Evolutionary conservation across 2,888 invertebrate genomes (phyloP), one percentile per base, ranked within the genome.

Genomic region (Patella pellucida): DNA sequence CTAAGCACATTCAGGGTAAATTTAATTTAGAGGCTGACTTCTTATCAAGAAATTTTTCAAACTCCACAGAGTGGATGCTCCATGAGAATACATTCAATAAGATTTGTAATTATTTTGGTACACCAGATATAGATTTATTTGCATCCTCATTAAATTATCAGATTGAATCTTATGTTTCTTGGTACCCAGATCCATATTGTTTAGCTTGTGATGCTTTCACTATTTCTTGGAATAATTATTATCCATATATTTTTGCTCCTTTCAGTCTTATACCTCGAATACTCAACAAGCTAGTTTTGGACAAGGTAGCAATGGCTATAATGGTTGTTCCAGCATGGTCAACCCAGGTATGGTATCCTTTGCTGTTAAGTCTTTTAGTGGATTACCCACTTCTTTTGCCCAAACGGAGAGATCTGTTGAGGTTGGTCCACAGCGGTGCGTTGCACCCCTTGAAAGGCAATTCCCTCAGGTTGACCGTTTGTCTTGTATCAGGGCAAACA

Each of bases 291-390:
- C 71, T 78, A 19, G 31, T 51, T 2, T 54, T 52, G 23, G 74
- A 78, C 62, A 23, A 73, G 14, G 78, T 78, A 19, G 69, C 76
- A 2, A 41, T 51, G 23, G 76, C 76, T 12, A 67, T 80, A n/a
- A n/a, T 76, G 19, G 54, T 80, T 23, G 56, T 73, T 50, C 79
- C 79, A 41, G 72, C 74, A 14, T 79, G 79, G 79, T 23, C 69
- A 27, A 70, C 73, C n/a, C 79, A 81, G 51, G 68, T 71, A 41
- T 79, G 79, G 78, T 79, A 74, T 79, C 77, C 78, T 2, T 31
- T 78, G 52, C 78, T 50, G 69, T 77, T 50, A 54, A 54, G 9
- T 7, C 54, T 54, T 5, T 54, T 54, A 7, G 54, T 54, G 54
- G 54, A 54, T 54, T 54, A 54, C 54, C 54, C 54, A 54, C 54